phyloP scores from a whole-genome alignment of 2,888 invertebrate species.

The Oscheius sp. region DNA sequence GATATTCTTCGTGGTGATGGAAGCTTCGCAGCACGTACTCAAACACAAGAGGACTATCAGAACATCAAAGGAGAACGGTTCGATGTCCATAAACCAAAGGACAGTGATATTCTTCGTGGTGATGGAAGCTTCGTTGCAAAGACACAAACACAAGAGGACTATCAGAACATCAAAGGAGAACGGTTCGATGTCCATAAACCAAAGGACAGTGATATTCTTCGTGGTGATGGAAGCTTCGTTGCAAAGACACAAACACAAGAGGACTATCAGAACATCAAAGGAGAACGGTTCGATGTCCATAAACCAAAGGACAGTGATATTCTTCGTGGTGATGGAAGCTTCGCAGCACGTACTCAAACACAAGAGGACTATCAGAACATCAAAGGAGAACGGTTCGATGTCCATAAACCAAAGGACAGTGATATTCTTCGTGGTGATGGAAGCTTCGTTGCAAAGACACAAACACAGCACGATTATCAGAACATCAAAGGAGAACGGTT shows the following conservation, averaged over 20 bases:
- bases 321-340: conserved; percentile 3
- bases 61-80: neutral
- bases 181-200: neutral
- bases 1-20: conserved; percentile 11
- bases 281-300: neutral
- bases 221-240: conserved; percentile 8
- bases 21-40: neutral
- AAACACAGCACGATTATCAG: conserved; percentile 4
- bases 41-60: conserved; percentile 6
- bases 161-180: neutral
- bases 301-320: conserved; percentile 12
- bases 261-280: neutral
- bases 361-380: neutral
- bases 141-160: conserved; percentile 15
- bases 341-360: neutral
- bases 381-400: conserved; percentile 1
- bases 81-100: neutral
- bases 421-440: conserved; percentile 8
- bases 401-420: conserved; percentile 7
- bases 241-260: conserved; percentile 1
- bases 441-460: neutral
- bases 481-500: neutral
- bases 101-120: conserved; percentile 9
- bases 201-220: neutral
- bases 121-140: conserved; percentile 6